Base-by-base conservation (phyloP, 1,140 invertebrate genomes). In the Agrilus planipennis region DNA sequence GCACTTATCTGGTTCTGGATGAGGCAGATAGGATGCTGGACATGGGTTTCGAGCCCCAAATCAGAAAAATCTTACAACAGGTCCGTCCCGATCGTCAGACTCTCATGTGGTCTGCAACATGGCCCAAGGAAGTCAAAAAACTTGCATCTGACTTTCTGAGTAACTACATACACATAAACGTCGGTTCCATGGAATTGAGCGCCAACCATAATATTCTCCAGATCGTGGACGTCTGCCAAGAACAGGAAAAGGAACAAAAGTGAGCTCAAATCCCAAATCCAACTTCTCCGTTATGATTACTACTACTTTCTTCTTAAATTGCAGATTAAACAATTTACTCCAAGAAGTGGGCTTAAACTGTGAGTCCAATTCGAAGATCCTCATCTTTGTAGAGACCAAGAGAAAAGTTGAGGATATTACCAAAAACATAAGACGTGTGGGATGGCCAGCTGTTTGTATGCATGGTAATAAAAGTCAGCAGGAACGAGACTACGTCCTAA, bases 131-230 rank as follows among this genome's bases (percentile, higher is more conserved):
- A 72, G 90, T 97, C 1, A 75, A 79, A 46, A 77, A 77, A 52
- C 64, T 97, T 25, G 92, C 92, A 30, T 84, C 92, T 63, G 91
- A 96, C 60, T 97, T 93, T 60, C 71, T 96, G 1, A 77, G 69
- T 62, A 73, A 81, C 47, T 91, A 91, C 54, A 74, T 87, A 30
- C 89, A 64, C 64, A 76, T 46, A 9, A 34, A 27, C 86, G 92
- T 97, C 69, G 94, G 94, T 32, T 92, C 91, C 1, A 60, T 93
- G 21, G 79, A 89, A 49, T 65, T 97, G 1, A 80, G 86, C 46
- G 94, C 94, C 15, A 98, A 98, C 68, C 91, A 97, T 63, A 97
- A 97, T 59, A 98, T 98, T 58, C 68, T 87, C 35, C 91, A 96
- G 67, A 92, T 94, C 52, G 72, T 95, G 45, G 89, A 95, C 64